Evolutionary conservation across 1,140 invertebrate genomes (phyloP).

Genomic region (Diploscapter pachys): DNA sequence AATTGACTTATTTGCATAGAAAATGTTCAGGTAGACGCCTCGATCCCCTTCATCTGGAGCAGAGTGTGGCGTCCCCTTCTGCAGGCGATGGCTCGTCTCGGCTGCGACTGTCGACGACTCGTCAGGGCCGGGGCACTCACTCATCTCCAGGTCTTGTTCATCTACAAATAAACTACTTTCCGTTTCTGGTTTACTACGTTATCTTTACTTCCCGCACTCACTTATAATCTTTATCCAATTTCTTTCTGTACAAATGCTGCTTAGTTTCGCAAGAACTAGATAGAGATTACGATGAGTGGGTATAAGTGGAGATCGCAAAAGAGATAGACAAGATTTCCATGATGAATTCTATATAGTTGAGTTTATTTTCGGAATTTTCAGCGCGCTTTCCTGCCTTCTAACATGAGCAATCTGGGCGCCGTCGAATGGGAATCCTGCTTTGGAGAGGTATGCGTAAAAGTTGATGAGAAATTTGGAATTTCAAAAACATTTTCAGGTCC

Average conservation of each 20-base stretch:
- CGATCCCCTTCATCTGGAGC: slow-evolving; percentile 25
- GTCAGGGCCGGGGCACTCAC: slow-evolving; percentile 88
- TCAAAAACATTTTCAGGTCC: slow-evolving; percentile 64
- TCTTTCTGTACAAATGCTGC: no score
- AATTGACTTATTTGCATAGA: no score
- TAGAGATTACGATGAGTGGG: no score
- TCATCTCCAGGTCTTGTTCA: slow-evolving; percentile 66
- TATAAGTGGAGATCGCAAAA: no score
- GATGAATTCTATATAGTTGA: no score
- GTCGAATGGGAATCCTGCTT: slow-evolving; percentile 92
- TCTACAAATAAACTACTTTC: no score
- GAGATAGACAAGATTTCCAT: no score
- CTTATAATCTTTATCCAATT: no score
- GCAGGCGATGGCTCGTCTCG: slow-evolving; percentile 80
- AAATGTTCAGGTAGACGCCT: slow-evolving; percentile 7
- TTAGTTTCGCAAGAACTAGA: no score
- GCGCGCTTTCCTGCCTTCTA: slow-evolving; percentile 74
- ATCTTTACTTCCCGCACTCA: no score
- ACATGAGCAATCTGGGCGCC: slow-evolving; percentile 77
- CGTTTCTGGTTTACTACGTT: no score
- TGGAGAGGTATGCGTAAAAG: slow-evolving; percentile 52
- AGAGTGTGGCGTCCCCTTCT: slow-evolving; percentile 36
- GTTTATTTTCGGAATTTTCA: slow-evolving; percentile 50
- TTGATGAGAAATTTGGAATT: not conserved
- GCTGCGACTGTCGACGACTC: slow-evolving; percentile 79